Evolutionary conservation across 2,888 invertebrate species (phyloP), one percentile per base, ranked within the genome.

Genomic region (Heliconius hortense): DNA sequence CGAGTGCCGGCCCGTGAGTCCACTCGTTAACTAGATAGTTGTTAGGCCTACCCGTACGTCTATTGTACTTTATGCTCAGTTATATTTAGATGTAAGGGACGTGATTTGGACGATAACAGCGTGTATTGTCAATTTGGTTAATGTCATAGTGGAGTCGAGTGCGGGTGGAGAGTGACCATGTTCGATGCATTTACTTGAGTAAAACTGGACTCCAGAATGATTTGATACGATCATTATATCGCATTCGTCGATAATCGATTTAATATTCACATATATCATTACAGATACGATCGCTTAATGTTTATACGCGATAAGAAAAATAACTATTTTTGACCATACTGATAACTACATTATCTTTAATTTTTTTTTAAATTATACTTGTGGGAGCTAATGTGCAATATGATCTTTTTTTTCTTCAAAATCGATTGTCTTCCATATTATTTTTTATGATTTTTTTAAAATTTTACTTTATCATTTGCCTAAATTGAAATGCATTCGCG

Each of bases 21-120:
- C 75, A 84, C 71, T 71, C 39, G 60, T 83, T 82, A 82, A 83
- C 76, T 82, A 85, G 82, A 82, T 82, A 79, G 80, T 82, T 80
- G 80, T 68, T 69, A 75, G 72, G 72, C 72, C 70, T 73, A 82
- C 85, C 82, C 86, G 88, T 88, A 87, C 87, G 85, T 87, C 83
- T 84, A 81, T 90, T 89, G 90, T 90, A 89, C 90, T 92, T 90
- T 89, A 88, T 90, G 92, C 93, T 93, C 93, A 92, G 92, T 92
- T 92, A 85, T 92, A 80, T 89, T 88, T 91, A 91, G 90, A 88
- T 82, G 84, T 88, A 87, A 87, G 84, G 82, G 78, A 53, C 74
- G 76, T 76, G 78, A 73, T 79, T 71, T 76, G 77, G 82, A 81
- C 76, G 76, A 74, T 39, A 76, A 72, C 78, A 76, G 73, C 67